These are phyloP conservation scores for Drosophila nigrodunni DNA, from an alignment of 1,140 invertebrate genomes.

Conservation along the genomic window DNA sequence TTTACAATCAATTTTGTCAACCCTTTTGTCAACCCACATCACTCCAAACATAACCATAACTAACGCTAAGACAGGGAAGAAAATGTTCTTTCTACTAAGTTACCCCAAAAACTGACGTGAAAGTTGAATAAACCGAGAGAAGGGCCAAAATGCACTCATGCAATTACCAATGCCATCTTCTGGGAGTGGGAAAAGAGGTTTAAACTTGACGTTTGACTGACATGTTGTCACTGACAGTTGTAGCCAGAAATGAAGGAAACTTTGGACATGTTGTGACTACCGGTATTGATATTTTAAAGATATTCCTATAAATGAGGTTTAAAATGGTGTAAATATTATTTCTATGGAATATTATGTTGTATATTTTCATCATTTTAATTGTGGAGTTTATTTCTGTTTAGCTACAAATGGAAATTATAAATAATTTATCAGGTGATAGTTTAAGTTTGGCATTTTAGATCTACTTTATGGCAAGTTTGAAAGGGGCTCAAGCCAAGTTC, in stretches of 20 bases:
- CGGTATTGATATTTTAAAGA: not conserved
- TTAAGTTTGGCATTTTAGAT: too few species aligned
- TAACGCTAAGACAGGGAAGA: slow-evolving; percentile 36
- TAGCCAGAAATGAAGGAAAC: not conserved
- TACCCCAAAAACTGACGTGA: slow-evolving; percentile 48
- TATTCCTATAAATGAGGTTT: slow-evolving; percentile 6
- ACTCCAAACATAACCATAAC: slow-evolving; percentile 48
- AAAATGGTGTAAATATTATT: too few species aligned
- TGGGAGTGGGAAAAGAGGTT: slow-evolving; percentile 15
- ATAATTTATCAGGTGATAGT: too few species aligned
- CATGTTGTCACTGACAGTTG: slow-evolving; percentile 73
- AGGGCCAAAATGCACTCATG: slow-evolving; percentile 67
- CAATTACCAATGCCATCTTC: slow-evolving; percentile 56
- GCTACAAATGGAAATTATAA: too few species aligned
- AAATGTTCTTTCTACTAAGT: slow-evolving; percentile 50
- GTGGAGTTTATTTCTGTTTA: too few species aligned
- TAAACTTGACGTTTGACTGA: slow-evolving; percentile 77
- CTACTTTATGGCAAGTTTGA: too few species aligned
- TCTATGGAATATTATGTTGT: too few species aligned
- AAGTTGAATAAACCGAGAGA: slow-evolving; percentile 56
- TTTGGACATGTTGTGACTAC: slow-evolving; percentile 9
- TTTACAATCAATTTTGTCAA: slow-evolving; percentile 18
- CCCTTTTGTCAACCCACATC: slow-evolving; percentile 50
- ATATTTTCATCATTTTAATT: too few species aligned
- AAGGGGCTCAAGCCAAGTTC: too few species aligned